phyloP scores from a whole-genome alignment of 2,888 invertebrate genomes.

The Sphecodes monilicornis region DNA sequence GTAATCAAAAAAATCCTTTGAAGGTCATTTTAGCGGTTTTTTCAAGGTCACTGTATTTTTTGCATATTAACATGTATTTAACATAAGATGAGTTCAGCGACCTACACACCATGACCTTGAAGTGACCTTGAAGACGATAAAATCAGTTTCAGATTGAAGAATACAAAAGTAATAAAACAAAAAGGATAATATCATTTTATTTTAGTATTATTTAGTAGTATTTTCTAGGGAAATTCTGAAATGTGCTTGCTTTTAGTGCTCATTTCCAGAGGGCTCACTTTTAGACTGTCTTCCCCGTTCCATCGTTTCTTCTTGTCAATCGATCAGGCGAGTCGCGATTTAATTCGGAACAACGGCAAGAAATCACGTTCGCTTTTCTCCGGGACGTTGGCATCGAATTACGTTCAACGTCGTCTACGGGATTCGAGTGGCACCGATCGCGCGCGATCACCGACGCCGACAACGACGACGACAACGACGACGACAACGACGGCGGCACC shows the following conservation, averaged over 20 bases:
- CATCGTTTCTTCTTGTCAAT: not conserved
- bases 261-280: not conserved
- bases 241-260: not conserved
- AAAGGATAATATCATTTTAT: too few species aligned
- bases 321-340: not conserved
- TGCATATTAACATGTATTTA: too few species aligned
- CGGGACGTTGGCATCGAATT: not conserved
- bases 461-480: not conserved
- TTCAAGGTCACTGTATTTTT: too few species aligned
- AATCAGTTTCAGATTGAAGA: too few species aligned
- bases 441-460: conserved; percentile 1
- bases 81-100: too few species aligned
- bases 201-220: too few species aligned
- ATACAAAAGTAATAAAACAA: too few species aligned
- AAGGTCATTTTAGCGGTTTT: too few species aligned
- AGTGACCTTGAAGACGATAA: too few species aligned
- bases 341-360: not conserved
- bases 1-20: too few species aligned
- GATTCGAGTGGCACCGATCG: not conserved
- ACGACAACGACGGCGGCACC: not conserved
- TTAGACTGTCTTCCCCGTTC: not conserved
- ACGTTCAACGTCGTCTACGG: not conserved
- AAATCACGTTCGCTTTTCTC: conserved; percentile 1
- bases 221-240: not conserved
- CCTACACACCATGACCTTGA: too few species aligned